Conservation (phyloP, 2,113 vertebrate species). For the Rhadina sibilatrix region DNA sequence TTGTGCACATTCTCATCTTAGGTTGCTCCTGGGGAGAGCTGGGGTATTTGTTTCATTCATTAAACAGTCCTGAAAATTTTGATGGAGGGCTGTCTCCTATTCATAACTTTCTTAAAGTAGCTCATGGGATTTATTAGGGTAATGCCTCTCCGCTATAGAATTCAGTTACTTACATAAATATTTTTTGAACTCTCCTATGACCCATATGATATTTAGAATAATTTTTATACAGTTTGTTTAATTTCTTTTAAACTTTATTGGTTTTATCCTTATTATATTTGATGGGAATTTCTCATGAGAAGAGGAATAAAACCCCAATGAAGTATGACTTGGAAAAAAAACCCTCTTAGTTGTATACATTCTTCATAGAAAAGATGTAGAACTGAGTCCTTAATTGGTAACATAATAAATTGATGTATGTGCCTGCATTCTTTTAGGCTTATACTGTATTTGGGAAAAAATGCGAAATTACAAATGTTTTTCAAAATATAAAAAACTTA, state of each 20-base stretch:
- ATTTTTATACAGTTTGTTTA: conserved; percentile 21
- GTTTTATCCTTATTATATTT: conserved; percentile 22
- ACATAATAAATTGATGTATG: neutral
- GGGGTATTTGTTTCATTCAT: neutral
- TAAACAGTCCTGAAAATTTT: neutral
- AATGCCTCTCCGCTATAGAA: neutral
- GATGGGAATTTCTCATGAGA: conserved; percentile 20
- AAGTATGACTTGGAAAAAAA: neutral
- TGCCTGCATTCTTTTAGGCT: neutral
- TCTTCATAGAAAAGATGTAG: neutral
- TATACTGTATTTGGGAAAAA: neutral
- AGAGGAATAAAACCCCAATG: neutral
- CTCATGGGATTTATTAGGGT: neutral
- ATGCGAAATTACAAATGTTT: neutral
- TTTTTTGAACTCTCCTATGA: conserved; percentile 19
- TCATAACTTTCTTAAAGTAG: neutral
- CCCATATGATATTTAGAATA: conserved; percentile 1
- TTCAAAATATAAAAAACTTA: neutral
- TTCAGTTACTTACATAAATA: conserved; percentile 16
- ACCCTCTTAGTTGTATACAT: neutral
- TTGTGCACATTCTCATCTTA: neutral
- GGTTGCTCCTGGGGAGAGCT: neutral
- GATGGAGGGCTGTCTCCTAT: neutral
- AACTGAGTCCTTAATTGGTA: conserved; percentile 17
- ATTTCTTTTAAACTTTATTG: conserved; percentile 32